phyloP scores from a whole-genome alignment of 2,888 invertebrate genomes.

The Pedicia rivosa region DNA sequence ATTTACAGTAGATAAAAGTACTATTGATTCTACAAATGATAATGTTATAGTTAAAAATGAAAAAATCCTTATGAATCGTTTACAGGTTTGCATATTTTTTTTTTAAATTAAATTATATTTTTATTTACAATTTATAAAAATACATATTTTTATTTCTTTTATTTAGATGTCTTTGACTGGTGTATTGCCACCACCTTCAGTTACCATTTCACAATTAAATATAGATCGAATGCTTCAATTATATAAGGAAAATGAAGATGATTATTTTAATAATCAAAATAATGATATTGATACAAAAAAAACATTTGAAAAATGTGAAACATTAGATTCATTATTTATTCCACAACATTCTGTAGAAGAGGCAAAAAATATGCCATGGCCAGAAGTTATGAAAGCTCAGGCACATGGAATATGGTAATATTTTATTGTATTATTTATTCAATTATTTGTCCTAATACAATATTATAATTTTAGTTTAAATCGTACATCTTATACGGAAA shows the following conservation, averaged over 20 bases:
- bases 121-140: too few relatives aligned
- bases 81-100: too few relatives aligned
- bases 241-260: conserved; percentile 34
- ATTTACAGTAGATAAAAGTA: conserved; percentile 5
- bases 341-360: conserved; percentile 23
- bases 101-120: too few relatives aligned
- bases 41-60: too few relatives aligned
- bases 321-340: conserved; percentile 16
- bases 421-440: neutral
- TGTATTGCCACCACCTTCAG: conserved; percentile 57
- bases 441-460: conserved; percentile 6
- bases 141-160: too few relatives aligned
- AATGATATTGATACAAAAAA: neutral
- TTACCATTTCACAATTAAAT: conserved; percentile 50
- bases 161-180: conserved; percentile 37
- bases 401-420: conserved; percentile 55
- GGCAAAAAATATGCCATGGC: conserved; percentile 34
- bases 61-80: too few relatives aligned
- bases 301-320: neutral
- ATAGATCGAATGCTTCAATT: conserved; percentile 45
- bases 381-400: conserved; percentile 42
- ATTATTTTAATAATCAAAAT: neutral
- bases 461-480: conserved; percentile 45
- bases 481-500: conserved; percentile 48
- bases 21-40: conserved; percentile 8